Evolutionary conservation across 1,140 invertebrate genomes (phyloP).

Genomic region (Orchesella cincta): DNA sequence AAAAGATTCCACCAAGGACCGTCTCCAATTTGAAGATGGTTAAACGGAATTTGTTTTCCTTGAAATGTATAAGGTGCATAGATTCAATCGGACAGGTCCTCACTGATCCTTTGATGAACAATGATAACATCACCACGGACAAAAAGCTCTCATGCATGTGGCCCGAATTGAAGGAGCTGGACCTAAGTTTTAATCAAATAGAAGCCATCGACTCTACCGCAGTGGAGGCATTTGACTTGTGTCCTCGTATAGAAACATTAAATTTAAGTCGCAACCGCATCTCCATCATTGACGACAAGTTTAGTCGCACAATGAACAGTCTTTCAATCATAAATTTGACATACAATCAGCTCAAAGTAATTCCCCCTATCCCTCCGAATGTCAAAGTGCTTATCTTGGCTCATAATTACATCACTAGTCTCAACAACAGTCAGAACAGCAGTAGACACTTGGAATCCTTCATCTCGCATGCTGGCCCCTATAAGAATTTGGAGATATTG

Average conservation of each 20-base stretch:
- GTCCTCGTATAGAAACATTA: slow-evolving; percentile 43
- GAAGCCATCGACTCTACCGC: slow-evolving; percentile 12
- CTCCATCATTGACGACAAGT: slow-evolving; percentile 34
- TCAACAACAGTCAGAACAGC: background rate
- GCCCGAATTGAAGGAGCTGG: slow-evolving; percentile 47
- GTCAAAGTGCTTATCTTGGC: slow-evolving; percentile 42
- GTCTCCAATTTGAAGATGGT: slow-evolving; percentile 33
- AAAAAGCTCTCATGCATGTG: slow-evolving; percentile 32
- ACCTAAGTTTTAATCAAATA: slow-evolving; percentile 44
- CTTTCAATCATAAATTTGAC: slow-evolving; percentile 46
- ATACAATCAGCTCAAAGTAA: slow-evolving; percentile 45
- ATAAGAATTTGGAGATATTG: slow-evolving; percentile 42
- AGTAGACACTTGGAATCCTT: background rate
- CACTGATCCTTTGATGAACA: background rate
- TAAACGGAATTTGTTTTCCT: slow-evolving; percentile 35
- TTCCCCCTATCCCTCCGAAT: slow-evolving; percentile 49
- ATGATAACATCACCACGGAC: background rate
- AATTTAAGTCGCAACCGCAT: slow-evolving; percentile 48
- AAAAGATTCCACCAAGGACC: slow-evolving; percentile 41
- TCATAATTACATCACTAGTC: slow-evolving; percentile 46
- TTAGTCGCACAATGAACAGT: slow-evolving; percentile 29
- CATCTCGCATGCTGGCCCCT: background rate
- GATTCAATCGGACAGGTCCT: slow-evolving; percentile 32
- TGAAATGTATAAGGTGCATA: slow-evolving; percentile 46
- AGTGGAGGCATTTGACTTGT: slow-evolving; percentile 33